Percentiles rank a stretch among this genome's conserved stretches.
phyloP scores from a whole-genome alignment of 2,888 invertebrate species.

The Tipula lateralis region DNA sequence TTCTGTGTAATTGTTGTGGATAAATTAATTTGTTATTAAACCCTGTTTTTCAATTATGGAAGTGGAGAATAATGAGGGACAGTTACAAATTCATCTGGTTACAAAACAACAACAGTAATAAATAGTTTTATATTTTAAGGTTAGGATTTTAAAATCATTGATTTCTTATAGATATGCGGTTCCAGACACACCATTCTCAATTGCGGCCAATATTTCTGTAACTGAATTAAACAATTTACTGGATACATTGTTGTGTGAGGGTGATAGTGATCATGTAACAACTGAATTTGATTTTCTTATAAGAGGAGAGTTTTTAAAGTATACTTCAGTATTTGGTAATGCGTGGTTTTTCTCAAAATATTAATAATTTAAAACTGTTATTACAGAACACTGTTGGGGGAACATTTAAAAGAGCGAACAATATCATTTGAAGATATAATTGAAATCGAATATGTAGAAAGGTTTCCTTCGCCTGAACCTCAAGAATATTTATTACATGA shows the following conservation, averaged over 20 bases:
- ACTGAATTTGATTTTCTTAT: constrained; percentile 84
- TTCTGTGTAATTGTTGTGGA: neutral
- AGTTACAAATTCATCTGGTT: constrained; percentile 71
- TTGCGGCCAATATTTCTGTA: constrained; percentile 65
- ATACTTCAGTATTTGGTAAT: constrained; percentile 42
- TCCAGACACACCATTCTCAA: constrained; percentile 77
- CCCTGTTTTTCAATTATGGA: constrained; percentile 37
- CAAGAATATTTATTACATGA: constrained; percentile 90
- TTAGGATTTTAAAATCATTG: neutral
- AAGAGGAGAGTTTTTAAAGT: constrained; percentile 72
- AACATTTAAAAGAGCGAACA: constrained; percentile 70
- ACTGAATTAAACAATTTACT: constrained; percentile 71
- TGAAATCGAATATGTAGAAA: constrained; percentile 86
- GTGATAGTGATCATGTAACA: constrained; percentile 44
- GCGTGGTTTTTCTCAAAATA: neutral
- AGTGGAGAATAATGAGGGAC: constrained; percentile 51
- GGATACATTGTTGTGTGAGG: constrained; percentile 69
- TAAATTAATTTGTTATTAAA: constrained; percentile 19
- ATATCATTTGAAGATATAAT: constrained; percentile 78
- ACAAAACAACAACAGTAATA: constrained; percentile 74
- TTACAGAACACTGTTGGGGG: constrained; percentile 51
- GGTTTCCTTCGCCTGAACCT: constrained; percentile 86
- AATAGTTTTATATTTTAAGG: neutral
- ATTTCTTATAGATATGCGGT: constrained; percentile 68
- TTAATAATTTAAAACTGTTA: neutral